Conservation (phyloP, 2,113 vertebrate species). For the Nyctibius bracteatus region DNA sequence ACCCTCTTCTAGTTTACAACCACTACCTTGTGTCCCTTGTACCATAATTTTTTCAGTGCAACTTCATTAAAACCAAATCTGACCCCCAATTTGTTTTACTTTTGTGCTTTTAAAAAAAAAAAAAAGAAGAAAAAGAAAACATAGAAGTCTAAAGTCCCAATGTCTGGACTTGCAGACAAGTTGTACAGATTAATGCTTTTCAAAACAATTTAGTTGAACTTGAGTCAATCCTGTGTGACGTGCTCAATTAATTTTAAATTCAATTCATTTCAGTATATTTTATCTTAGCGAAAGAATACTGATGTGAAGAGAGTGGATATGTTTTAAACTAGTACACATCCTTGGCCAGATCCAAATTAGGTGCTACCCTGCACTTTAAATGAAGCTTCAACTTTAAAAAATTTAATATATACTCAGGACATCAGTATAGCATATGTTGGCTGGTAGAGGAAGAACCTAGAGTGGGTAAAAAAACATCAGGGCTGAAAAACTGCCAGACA, state of each 20-base stretch:
- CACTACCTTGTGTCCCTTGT: background rate
- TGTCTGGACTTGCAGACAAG: background rate
- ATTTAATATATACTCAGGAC: background rate
- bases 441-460: background rate
- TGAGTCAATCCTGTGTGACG: background rate
- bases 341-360: background rate
- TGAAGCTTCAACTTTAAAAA: background rate
- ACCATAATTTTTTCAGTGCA: background rate
- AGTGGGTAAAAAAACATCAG: background rate
- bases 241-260: background rate
- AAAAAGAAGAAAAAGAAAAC: background rate
- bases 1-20: background rate
- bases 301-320: background rate
- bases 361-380: background rate
- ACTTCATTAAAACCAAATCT: background rate
- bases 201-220: background rate
- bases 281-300: background rate
- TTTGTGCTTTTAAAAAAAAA: background rate
- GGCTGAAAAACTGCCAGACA: background rate
- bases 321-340: fast-evolving
- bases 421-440: background rate
- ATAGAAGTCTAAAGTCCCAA: background rate
- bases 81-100: background rate
- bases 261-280: background rate
- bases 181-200: background rate